Base-by-base conservation (phyloP, 2,888 invertebrate species). In the Choreutis nemorana region DNA sequence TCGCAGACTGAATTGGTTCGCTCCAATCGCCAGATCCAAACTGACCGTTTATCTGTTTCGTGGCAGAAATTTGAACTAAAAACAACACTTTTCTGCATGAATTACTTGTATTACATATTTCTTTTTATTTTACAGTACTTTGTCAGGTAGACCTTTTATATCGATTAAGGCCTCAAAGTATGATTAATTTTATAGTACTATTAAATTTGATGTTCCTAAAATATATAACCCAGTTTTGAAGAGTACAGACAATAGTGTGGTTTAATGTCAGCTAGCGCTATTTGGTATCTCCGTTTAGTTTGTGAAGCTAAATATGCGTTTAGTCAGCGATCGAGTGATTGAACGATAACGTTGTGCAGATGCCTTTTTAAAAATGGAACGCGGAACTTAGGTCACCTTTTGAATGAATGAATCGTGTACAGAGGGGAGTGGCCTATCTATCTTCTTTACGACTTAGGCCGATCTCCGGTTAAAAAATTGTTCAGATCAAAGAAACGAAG, bases 321-420 rank as follows among this genome's bases (percentile, higher is more conserved):
- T 14, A 15, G 31, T 15, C 27, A 11, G 26, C 21, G 39, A 39
- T 40, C 43, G 42, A 50, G 44, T 41, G 45, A 44, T 42, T 40
- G 45, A 27, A 46, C 55, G 61, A 61, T 62, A 60, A 55, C 49
- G 45, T 34, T 55, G 49, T 50, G 51, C 60, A 61, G 59, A 60
- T 54, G 55, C 41, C 45, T 43, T 40, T 36, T 51, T 47, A 48
- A 48, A 43, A 32, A 25, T 39, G 42, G 58, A 50, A 55, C 49
- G 50, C 51, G 55, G 58, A 59, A 51, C 53, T 43, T 37, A 30
- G 28, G 27, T 32, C 23, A 35, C 28, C 29, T 28, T 16, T 10
- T 31, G 29, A 32, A 26, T 35, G 33, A 32, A 31, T 37, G 37
- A 30, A 35, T 15, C 26, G 14, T 11, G 23, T 23, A n/a, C n/a